These are phyloP conservation scores for Calyptomena viridis DNA, from an alignment of 2,113 vertebrate species.

Conservation along the genomic window DNA sequence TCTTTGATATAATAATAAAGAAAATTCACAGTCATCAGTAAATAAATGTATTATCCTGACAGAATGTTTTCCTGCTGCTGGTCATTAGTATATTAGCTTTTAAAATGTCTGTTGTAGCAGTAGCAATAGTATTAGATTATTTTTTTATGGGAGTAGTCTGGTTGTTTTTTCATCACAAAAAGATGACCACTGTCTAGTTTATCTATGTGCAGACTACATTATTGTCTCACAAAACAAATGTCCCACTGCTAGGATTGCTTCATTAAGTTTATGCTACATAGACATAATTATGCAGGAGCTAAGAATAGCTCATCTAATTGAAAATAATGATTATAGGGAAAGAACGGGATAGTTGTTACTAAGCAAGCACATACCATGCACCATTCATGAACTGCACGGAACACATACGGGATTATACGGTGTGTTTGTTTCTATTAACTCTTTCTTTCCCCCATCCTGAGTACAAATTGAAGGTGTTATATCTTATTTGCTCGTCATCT, in stretches of 20 bases:
- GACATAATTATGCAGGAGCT: constrained; percentile 42
- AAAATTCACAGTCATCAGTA: neutral
- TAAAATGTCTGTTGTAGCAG: neutral
- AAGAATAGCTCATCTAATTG: constrained; percentile 63
- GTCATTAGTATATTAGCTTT: neutral
- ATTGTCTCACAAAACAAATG: constrained; percentile 20
- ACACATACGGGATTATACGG: neutral
- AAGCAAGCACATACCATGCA: neutral
- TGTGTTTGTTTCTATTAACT: constrained; percentile 2
- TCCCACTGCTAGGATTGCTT: constrained; percentile 31
- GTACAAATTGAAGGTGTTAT: neutral
- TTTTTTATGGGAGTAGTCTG: constrained; percentile 8
- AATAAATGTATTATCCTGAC: neutral
- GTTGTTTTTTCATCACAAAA: constrained; percentile 2
- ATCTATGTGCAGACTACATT: constrained; percentile 12
- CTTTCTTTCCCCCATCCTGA: neutral
- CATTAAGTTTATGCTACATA: constrained; percentile 45
- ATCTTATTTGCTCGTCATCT: neutral
- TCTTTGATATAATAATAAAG: neutral
- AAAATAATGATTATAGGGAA: constrained; percentile 53
- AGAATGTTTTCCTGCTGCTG: neutral
- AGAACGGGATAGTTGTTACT: constrained; percentile 15
- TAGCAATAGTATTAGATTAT: neutral
- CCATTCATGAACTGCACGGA: constrained; percentile 26
- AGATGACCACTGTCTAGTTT: constrained; percentile 28